Evolutionary conservation across 2,797 vertebrate genomes (phyloP).

Genomic region (Coregonus ussuriensis): DNA sequence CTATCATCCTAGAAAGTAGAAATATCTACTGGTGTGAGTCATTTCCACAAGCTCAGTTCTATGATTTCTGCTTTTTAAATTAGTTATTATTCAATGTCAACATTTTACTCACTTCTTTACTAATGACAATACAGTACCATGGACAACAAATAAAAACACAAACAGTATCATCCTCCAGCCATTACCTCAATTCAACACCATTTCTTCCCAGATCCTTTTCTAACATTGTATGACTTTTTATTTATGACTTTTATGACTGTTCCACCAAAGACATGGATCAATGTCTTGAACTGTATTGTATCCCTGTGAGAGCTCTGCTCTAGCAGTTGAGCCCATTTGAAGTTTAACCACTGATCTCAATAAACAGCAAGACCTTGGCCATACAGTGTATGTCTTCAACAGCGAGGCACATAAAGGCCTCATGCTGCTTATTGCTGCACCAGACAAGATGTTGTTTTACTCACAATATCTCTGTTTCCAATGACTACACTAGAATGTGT

Average conservation of each 20-base stretch:
- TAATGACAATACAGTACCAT: background rate
- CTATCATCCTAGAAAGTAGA: background rate
- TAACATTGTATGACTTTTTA: background rate
- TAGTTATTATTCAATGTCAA: too few species aligned
- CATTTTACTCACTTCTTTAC: background rate
- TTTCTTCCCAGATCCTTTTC: background rate
- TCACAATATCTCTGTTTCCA: background rate
- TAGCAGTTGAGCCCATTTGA: background rate
- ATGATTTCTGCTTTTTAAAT: too few species aligned
- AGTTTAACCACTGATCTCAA: background rate
- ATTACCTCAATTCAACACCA: background rate
- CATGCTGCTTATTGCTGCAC: background rate
- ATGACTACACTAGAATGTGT: too few species aligned
- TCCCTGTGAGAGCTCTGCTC: background rate
- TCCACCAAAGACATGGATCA: background rate
- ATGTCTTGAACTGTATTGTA: background rate
- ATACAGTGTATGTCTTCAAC: too few species aligned
- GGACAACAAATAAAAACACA: background rate
- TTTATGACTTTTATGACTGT: background rate
- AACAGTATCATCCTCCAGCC: background rate
- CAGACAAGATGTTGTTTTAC: background rate
- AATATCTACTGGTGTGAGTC: background rate
- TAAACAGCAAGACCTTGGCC: background rate
- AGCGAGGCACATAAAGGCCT: too few species aligned
- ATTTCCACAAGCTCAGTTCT: too few species aligned